phyloP scores from a whole-genome alignment of 2,113 vertebrate species.

The Illadopsis cleaveri region DNA sequence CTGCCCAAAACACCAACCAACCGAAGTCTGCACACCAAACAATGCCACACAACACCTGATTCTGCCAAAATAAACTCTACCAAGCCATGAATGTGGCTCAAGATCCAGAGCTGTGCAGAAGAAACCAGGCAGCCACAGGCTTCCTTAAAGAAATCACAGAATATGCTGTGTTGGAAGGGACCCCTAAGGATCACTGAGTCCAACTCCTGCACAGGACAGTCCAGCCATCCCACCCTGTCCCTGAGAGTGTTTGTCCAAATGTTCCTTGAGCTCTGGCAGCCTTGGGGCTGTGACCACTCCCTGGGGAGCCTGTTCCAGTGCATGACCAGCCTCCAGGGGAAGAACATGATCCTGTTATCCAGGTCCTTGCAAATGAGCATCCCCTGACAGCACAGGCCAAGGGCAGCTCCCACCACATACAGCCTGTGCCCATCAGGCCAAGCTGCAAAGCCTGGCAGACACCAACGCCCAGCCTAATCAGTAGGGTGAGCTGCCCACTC shows the following conservation, averaged over 20 bases:
- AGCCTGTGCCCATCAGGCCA: background rate
- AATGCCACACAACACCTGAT: background rate
- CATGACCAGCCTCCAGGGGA: background rate
- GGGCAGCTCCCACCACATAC: rapidly evolving
- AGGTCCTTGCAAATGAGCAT: rapidly evolving
- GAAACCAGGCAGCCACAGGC: background rate
- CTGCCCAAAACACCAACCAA: background rate
- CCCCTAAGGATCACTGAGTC: background rate
- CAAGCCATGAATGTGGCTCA: background rate
- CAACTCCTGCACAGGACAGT: background rate
- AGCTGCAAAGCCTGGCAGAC: background rate
- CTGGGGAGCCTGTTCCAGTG: background rate
- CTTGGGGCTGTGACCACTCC: background rate
- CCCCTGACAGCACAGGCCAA: background rate
- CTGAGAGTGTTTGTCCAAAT: background rate
- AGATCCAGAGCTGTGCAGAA: background rate
- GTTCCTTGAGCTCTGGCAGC: background rate
- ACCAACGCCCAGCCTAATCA: background rate
- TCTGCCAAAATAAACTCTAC: background rate
- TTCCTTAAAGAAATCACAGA: background rate
- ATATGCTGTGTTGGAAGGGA: background rate
- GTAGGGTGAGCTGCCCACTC: rapidly evolving
- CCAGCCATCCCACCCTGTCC: background rate
- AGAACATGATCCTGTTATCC: background rate
- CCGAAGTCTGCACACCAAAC: background rate